Percentiles rank a stretch among this genome's conserved stretches.
Evolutionary conservation across 2,888 invertebrate species (phyloP).

Genomic region (Camponotus fellah): DNA sequence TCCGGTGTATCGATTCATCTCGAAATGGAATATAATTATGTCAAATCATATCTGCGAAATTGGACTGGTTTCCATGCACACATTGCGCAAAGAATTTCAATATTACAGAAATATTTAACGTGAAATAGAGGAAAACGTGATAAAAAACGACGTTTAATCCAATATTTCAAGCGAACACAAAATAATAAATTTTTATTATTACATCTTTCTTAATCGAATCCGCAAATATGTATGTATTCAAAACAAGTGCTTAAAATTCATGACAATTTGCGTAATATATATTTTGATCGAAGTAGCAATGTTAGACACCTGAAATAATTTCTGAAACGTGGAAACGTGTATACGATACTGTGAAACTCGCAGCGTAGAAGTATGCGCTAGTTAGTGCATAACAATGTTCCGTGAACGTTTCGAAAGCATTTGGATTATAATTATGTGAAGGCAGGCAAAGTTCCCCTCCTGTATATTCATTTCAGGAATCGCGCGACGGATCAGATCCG

Average conservation of each 20-base stretch:
- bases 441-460: not conserved
- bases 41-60: constrained; percentile 9
- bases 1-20: constrained; percentile 57
- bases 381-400: not conserved
- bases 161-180: not conserved
- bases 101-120: not conserved
- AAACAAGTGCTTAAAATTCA: not conserved
- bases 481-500: constrained; percentile 55
- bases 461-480: constrained; percentile 25
- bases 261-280: not conserved
- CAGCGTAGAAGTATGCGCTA: constrained; percentile 12
- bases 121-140: not conserved
- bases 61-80: not conserved
- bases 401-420: not conserved
- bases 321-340: not conserved
- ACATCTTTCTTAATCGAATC: not conserved
- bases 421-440: not conserved
- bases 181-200: not conserved
- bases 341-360: not conserved
- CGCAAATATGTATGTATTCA: too few species aligned
- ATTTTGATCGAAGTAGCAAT: not conserved
- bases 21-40: constrained; percentile 53
- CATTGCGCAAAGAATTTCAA: not conserved
- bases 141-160: not conserved
- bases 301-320: constrained; percentile 1